These are phyloP conservation scores for Platysteira castanea DNA, from an alignment of 2,113 vertebrate species.

Conservation along the genomic window DNA sequence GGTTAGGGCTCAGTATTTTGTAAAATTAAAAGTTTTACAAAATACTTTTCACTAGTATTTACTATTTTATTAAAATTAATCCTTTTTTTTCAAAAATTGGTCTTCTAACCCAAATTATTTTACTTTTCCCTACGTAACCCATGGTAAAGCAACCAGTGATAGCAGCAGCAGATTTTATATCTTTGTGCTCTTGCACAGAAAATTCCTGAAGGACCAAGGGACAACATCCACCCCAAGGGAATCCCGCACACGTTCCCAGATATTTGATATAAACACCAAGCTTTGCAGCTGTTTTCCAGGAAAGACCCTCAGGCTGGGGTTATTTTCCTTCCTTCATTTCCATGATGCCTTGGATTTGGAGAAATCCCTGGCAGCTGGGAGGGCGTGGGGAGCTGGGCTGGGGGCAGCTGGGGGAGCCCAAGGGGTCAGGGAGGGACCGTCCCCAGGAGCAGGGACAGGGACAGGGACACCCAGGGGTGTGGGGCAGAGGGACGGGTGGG, in stretches of 20 bases:
- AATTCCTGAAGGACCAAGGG: neutral
- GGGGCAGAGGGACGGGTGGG: neutral
- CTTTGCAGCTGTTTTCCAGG: neutral
- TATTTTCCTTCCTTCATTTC: neutral
- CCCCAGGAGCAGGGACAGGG: neutral
- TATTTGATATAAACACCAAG: neutral
- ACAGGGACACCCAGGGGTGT: rapidly evolving
- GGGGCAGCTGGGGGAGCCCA: neutral
- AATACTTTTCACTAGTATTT: neutral
- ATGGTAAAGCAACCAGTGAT: rapidly evolving
- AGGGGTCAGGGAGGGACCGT: neutral
- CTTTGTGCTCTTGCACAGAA: neutral
- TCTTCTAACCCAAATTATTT: neutral
- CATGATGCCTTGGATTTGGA: rapidly evolving
- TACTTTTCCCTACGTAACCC: neutral
- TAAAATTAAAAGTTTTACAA: neutral
- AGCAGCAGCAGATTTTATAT: neutral
- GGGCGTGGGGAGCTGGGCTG: too few species aligned
- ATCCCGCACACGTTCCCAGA: neutral
- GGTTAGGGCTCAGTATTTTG: neutral
- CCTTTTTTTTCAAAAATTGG: neutral
- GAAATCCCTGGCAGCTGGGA: neutral
- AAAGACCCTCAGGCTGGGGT: neutral
- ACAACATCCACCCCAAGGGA: neutral
- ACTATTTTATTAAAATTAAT: neutral